These are phyloP conservation scores for Poeciliopsis infans DNA, from an alignment of 2,797 vertebrate species.

Conservation along the genomic window DNA sequence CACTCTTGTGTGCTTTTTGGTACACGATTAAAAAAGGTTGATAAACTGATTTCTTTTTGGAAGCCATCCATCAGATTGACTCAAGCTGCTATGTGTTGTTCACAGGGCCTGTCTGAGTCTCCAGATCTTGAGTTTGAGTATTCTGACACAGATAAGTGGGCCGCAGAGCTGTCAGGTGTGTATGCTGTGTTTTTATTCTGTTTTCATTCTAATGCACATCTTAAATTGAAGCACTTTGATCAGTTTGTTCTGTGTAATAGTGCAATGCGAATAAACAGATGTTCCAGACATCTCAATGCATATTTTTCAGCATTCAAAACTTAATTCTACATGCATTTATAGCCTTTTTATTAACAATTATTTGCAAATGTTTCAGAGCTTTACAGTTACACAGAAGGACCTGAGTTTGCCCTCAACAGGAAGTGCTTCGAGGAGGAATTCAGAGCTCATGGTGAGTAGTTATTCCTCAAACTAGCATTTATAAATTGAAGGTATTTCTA, in stretches of 20 bases:
- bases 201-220: neutral
- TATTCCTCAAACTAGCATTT: neutral
- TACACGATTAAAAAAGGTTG: neutral
- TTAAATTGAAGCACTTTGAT: neutral
- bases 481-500: neutral
- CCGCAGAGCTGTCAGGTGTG: slow-evolving; percentile 92
- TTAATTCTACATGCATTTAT: neutral
- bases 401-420: slow-evolving; percentile 93
- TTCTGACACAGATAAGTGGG: slow-evolving; percentile 94
- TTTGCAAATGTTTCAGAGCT: slow-evolving; percentile 83
- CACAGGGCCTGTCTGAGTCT: slow-evolving; percentile 91
- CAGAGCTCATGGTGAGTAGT: slow-evolving; percentile 84
- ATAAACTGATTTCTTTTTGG: neutral
- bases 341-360: neutral
- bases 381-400: slow-evolving; percentile 97
- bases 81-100: slow-evolving; percentile 23
- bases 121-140: slow-evolving; percentile 98
- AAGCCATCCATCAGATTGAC: neutral
- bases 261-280: neutral
- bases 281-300: neutral
- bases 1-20: neutral
- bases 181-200: neutral
- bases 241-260: neutral
- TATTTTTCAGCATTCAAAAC: slow-evolving; percentile 3
- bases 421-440: slow-evolving; percentile 98